These are phyloP conservation scores for Rynchops niger DNA, from an alignment of 2,113 vertebrate species.

Conservation along the genomic window DNA sequence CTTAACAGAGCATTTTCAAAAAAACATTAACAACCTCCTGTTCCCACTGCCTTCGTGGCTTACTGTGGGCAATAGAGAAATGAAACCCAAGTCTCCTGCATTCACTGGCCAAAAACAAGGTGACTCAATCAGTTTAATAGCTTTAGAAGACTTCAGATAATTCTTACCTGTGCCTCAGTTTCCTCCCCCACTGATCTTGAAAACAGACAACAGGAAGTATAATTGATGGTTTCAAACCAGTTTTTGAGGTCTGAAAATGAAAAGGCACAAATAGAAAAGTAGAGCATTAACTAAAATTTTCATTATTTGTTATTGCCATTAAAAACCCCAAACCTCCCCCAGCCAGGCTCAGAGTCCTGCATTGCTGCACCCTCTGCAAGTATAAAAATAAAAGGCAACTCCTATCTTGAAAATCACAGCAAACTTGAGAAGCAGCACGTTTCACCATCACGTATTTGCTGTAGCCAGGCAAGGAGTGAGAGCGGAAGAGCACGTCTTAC, in stretches of 20 bases:
- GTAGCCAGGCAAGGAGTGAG: background rate
- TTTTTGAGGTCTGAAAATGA: background rate
- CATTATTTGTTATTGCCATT: background rate
- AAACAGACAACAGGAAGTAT: slow-evolving; percentile 38
- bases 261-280: background rate
- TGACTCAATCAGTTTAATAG: slow-evolving; percentile 38
- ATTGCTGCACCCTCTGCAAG: background rate
- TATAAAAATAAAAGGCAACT: background rate
- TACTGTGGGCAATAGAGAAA: background rate
- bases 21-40: background rate
- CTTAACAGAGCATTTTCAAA: background rate
- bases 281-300: background rate
- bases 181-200: slow-evolving; percentile 15
- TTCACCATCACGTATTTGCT: background rate
- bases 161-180: slow-evolving; percentile 32
- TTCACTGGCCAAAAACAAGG: background rate
- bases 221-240: slow-evolving; percentile 18
- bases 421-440: background rate
- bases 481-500: background rate
- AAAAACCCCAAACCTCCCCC: background rate
- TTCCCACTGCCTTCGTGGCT: background rate
- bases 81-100: background rate
- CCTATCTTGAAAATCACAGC: background rate
- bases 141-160: background rate
- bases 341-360: background rate